Evolutionary conservation across 2,888 invertebrate species (phyloP).

Genomic region (Petrophora chlorosata): DNA sequence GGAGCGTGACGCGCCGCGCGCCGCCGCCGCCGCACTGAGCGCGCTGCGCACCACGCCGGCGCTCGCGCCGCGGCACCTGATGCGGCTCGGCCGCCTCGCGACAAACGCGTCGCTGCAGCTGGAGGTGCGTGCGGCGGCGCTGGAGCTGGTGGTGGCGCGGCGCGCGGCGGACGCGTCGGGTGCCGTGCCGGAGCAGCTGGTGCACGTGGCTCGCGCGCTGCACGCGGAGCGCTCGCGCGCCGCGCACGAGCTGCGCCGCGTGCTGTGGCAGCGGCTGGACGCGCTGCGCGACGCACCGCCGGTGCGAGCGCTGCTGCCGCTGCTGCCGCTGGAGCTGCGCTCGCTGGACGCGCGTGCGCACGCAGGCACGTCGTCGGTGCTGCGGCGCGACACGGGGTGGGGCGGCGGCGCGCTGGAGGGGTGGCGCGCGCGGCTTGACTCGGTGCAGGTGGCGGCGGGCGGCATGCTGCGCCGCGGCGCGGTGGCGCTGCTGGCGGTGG

Average conservation of each 20-base stretch:
- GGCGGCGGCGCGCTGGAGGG: slow-evolving; percentile 36
- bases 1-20: slow-evolving; percentile 48
- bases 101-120: slow-evolving; percentile 39
- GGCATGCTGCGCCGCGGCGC: slow-evolving; percentile 60
- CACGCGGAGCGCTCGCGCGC: slow-evolving; percentile 31
- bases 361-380: slow-evolving; percentile 50
- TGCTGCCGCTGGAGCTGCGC: slow-evolving; percentile 35
- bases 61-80: slow-evolving; percentile 33
- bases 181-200: slow-evolving; percentile 42
- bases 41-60: slow-evolving; percentile 24
- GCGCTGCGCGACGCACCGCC: slow-evolving; percentile 38
- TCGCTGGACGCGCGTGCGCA: slow-evolving; percentile 51
- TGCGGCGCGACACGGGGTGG: slow-evolving; percentile 51
- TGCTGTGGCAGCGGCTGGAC: slow-evolving; percentile 57
- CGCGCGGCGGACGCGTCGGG: slow-evolving; percentile 30
- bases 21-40: slow-evolving; percentile 47
- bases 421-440: slow-evolving; percentile 50
- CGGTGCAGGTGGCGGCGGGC: slow-evolving; percentile 57
- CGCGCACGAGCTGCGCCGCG: slow-evolving; percentile 58
- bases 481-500: slow-evolving; percentile 46
- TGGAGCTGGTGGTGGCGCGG: slow-evolving; percentile 43
- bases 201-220: slow-evolving; percentile 37
- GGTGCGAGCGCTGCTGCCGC: slow-evolving; percentile 39
- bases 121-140: slow-evolving; percentile 55
- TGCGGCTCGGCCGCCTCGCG: slow-evolving; percentile 37